Percentiles rank a stretch among this genome's conserved stretches.
Evolutionary conservation across 2,113 vertebrate species (phyloP).

Genomic region (Spermophilus dauricus): DNA sequence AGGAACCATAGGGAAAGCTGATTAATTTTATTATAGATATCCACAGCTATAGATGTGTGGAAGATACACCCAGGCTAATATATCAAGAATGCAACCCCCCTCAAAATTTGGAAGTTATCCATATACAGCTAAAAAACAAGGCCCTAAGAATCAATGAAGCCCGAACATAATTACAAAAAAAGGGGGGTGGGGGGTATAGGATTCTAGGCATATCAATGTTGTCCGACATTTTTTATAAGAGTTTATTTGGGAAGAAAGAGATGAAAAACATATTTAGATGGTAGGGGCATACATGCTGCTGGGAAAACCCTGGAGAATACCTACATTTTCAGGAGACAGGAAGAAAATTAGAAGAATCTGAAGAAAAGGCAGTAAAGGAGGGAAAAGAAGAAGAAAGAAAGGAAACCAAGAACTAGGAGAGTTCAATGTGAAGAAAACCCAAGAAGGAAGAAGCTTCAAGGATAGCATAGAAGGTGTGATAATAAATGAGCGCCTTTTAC

Average conservation of each 20-base stretch:
- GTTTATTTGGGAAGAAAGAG: not conserved
- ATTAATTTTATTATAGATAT: not conserved
- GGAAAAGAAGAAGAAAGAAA: not conserved
- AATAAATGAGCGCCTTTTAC: not conserved
- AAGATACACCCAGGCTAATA: not conserved
- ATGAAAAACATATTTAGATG: not conserved
- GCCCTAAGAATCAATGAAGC: not conserved
- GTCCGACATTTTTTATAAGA: not conserved
- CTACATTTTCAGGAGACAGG: not conserved
- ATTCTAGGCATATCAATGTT: not conserved
- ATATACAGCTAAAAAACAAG: not conserved
- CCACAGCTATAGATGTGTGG: not conserved
- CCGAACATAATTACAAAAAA: not conserved
- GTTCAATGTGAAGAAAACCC: not conserved
- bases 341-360: not conserved
- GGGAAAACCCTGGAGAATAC: not conserved
- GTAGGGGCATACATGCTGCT: not conserved
- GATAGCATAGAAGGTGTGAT: not conserved
- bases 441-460: constrained; percentile 11
- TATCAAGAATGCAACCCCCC: not conserved
- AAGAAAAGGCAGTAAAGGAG: not conserved
- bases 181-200: not conserved
- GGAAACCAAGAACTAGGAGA: not conserved
- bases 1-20: not conserved
- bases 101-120: not conserved